Percentiles rank a stretch among this genome's conserved stretches.
phyloP scores from a whole-genome alignment of 1,140 invertebrate species.

The Himalopsyche phryganea region DNA sequence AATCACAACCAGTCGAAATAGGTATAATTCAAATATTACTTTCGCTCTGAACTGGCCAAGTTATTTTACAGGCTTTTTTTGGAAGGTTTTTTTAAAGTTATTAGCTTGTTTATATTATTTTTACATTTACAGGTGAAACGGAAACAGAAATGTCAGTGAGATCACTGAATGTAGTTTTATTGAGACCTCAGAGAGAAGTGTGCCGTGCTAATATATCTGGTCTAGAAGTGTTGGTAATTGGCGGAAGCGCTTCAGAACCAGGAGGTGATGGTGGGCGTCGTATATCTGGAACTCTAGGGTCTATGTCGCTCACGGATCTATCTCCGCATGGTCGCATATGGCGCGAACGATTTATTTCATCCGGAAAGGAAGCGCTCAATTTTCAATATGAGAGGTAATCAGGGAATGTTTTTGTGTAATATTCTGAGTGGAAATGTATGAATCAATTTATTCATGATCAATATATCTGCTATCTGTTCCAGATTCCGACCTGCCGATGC shows the following conservation, averaged over 20 bases:
- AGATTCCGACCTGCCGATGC: constrained; percentile 45
- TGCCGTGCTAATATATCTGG: constrained; percentile 34
- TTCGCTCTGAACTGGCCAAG: background rate
- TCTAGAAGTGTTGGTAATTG: constrained; percentile 30
- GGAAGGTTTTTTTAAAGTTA: too few species aligned
- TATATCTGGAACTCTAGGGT: constrained; percentile 67
- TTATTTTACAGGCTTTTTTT: background rate
- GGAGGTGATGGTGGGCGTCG: constrained; percentile 41
- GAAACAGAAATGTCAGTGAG: constrained; percentile 31
- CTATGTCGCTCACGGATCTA: constrained; percentile 75
- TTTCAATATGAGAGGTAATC: constrained; percentile 67
- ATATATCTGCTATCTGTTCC: constrained; percentile 6
- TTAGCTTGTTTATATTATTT: too few species aligned
- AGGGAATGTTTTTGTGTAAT: background rate
- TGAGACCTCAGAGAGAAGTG: constrained; percentile 28
- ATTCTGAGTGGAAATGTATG: constrained; percentile 7
- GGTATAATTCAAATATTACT: constrained; percentile 13
- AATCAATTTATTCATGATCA: constrained; percentile 21
- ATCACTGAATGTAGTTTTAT: constrained; percentile 29
- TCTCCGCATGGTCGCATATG: constrained; percentile 76
- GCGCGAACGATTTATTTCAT: constrained; percentile 80
- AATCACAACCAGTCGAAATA: constrained; percentile 5
- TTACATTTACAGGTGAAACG: constrained; percentile 10
- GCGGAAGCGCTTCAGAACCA: constrained; percentile 39
- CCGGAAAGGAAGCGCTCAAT: constrained; percentile 75